These are phyloP conservation scores for Ethmia dodecea DNA, from an alignment of 2,888 invertebrate species.

Conservation along the genomic window DNA sequence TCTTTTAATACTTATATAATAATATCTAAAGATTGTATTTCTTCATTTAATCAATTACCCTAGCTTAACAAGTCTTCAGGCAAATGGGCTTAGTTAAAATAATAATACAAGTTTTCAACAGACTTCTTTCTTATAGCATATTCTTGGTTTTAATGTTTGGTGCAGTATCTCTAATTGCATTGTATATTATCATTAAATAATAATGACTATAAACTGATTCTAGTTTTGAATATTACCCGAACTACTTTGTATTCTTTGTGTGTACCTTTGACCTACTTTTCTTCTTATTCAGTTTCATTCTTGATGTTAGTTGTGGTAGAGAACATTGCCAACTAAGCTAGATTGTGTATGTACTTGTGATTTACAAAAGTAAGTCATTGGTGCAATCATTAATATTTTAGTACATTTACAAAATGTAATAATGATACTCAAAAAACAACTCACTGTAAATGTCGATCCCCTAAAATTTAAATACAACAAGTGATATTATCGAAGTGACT, in stretches of 20 bases:
- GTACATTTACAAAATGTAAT: constrained; percentile 12
- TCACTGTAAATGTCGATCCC: constrained; percentile 56
- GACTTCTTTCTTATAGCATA: constrained; percentile 61
- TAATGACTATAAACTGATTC: constrained; percentile 47
- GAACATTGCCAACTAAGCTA: constrained; percentile 11
- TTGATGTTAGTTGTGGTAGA: constrained; percentile 8
- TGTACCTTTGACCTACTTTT: constrained; percentile 52
- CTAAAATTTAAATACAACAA: constrained; percentile 40
- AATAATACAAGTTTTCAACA: constrained; percentile 50
- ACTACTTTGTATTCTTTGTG: constrained; percentile 28
- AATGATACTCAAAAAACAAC: constrained; percentile 75
- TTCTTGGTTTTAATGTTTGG: constrained; percentile 72
- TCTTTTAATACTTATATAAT: too few relatives aligned
- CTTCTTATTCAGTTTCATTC: constrained; percentile 2
- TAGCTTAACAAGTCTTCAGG: constrained; percentile 59
- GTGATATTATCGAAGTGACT: constrained; percentile 58
- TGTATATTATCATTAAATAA: constrained; percentile 71
- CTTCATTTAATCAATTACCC: constrained; percentile 39
- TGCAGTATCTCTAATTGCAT: constrained; percentile 75
- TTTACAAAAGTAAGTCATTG: constrained; percentile 43
- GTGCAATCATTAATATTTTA: constrained; percentile 24
- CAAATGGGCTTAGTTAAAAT: constrained; percentile 67
- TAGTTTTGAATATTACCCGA: constrained; percentile 43
- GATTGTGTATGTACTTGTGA: constrained; percentile 5
- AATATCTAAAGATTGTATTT: too few relatives aligned